Evolutionary conservation across 2,888 invertebrate genomes (phyloP).

Genomic region (Endomychus coccineus): DNA sequence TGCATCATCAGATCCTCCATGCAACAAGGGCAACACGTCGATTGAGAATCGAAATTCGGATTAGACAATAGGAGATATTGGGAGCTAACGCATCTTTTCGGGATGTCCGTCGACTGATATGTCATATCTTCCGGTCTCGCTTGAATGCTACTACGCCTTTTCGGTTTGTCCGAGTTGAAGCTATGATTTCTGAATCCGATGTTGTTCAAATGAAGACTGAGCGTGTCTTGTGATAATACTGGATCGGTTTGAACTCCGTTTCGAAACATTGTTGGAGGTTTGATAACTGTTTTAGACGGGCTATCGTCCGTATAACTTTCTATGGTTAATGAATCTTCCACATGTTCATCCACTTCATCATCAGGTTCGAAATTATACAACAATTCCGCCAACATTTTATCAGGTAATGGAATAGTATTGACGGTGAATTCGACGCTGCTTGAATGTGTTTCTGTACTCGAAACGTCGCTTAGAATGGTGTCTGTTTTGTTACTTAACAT

Average conservation of each 20-base stretch:
- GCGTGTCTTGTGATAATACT: slow-evolving; percentile 23
- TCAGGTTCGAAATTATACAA: slow-evolving; percentile 46
- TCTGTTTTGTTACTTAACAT: slow-evolving; percentile 28
- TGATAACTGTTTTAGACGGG: slow-evolving; percentile 36
- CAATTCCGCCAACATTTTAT: slow-evolving; percentile 48
- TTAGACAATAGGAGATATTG: slow-evolving; percentile 40
- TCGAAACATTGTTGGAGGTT: slow-evolving; percentile 56
- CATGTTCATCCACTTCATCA: slow-evolving; percentile 16
- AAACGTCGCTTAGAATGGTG: slow-evolving; percentile 20
- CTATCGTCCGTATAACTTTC: slow-evolving; percentile 31
- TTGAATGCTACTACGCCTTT: slow-evolving; percentile 39
- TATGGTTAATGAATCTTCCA: slow-evolving; percentile 26
- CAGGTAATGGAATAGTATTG: slow-evolving; percentile 46
- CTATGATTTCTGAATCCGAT: slow-evolving; percentile 47
- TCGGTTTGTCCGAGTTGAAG: slow-evolving; percentile 54
- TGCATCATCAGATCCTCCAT: slow-evolving; percentile 43
- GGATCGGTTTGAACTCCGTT: slow-evolving; percentile 30
- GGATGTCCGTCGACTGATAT: slow-evolving; percentile 10
- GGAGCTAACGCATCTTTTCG: slow-evolving; percentile 46
- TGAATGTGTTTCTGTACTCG: slow-evolving; percentile 47
- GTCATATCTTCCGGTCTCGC: slow-evolving; percentile 27
- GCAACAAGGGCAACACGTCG: slow-evolving; percentile 33
- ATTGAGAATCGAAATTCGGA: slow-evolving; percentile 12
- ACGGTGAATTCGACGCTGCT: slow-evolving; percentile 52
- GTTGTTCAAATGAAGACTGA: slow-evolving; percentile 31